These are phyloP conservation scores for Steinernema hermaphroditum DNA, from an alignment of 2,888 invertebrate species.

Conservation along the genomic window DNA sequence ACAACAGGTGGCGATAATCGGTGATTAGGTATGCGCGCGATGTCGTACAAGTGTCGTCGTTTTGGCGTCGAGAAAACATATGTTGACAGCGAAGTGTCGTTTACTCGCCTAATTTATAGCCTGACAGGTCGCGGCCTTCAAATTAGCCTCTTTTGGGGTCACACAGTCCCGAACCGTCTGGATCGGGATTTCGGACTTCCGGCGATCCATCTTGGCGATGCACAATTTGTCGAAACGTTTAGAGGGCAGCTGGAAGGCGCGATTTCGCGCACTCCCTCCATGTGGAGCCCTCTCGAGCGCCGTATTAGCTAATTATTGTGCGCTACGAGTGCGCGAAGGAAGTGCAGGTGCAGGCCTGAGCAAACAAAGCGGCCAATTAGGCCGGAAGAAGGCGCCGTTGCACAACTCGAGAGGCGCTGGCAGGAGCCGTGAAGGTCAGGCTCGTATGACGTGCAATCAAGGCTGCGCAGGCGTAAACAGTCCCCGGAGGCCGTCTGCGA, in stretches of 20 bases:
- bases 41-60: not conserved
- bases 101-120: conserved; percentile 26
- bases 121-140: conserved; percentile 4
- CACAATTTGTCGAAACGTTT: conserved; percentile 24
- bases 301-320: conserved; percentile 28
- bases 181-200: conserved; percentile 1
- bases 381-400: conserved; percentile 1
- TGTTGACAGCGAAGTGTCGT: conserved; percentile 22
- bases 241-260: conserved; percentile 3
- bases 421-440: conserved; percentile 22
- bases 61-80: conserved; percentile 17
- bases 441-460: conserved; percentile 22
- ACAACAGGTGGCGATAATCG: conserved; percentile 29
- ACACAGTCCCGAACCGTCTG: not conserved
- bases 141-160: conserved; percentile 5
- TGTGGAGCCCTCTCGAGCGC: not conserved
- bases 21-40: conserved; percentile 27
- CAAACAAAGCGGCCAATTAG: conserved; percentile 31
- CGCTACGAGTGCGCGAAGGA: not conserved
- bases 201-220: not conserved
- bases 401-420: conserved; percentile 27
- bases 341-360: conserved; percentile 29
- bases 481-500: not conserved
- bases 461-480: not conserved
- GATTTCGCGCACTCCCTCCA: conserved; percentile 22